These are phyloP conservation scores for Chrysolina haemoptera DNA, from an alignment of 2,888 invertebrate genomes.

Conservation along the genomic window DNA sequence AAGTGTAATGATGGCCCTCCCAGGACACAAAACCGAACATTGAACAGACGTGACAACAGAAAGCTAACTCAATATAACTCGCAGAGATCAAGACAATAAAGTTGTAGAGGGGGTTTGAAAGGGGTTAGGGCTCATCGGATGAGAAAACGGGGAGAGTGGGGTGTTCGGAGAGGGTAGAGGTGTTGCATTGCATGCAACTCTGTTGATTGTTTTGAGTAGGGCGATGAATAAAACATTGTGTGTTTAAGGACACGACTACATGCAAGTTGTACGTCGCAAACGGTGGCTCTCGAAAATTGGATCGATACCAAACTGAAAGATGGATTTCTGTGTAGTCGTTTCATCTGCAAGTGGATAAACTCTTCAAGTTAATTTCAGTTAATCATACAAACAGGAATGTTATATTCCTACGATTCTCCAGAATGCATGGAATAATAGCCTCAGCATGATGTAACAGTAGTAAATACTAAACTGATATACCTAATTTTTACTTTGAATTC, in stretches of 20 bases:
- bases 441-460: no score
- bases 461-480: no score
- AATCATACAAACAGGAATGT: no score
- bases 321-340: neutral
- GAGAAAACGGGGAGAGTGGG: constrained; percentile 4
- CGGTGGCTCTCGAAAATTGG: neutral
- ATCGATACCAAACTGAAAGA: neutral
- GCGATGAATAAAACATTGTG: constrained; percentile 38
- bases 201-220: constrained; percentile 35
- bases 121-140: constrained; percentile 5
- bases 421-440: no score
- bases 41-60: constrained; percentile 45
- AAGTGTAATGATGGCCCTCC: constrained; percentile 47
- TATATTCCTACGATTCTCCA: no score
- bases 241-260: neutral
- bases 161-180: constrained; percentile 33
- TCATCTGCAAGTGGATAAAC: neutral
- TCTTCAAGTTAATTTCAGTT: no score
- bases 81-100: constrained; percentile 37
- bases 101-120: constrained; percentile 9
- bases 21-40: constrained; percentile 46
- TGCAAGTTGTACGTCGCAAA: neutral
- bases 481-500: no score
- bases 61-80: constrained; percentile 44
- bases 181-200: constrained; percentile 42